phyloP scores from a whole-genome alignment of 2,797 vertebrate species.

The Alcedo atthis region DNA sequence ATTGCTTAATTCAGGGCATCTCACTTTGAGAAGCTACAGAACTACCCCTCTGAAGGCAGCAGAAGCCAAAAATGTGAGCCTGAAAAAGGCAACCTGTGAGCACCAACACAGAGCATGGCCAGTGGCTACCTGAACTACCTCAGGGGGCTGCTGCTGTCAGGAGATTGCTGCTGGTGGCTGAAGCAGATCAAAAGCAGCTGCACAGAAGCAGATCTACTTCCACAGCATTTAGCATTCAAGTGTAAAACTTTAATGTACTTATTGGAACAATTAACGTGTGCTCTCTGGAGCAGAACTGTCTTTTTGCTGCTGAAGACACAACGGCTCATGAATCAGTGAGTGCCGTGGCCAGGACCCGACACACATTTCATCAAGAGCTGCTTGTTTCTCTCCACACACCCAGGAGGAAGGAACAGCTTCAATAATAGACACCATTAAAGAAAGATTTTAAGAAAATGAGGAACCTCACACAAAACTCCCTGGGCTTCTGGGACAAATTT shows the following conservation, averaged over 20 bases:
- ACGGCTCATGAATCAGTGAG: not conserved
- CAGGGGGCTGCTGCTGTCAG: not conserved
- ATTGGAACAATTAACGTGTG: slow-evolving; percentile 22
- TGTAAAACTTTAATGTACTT: slow-evolving; percentile 6
- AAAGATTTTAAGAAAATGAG: not conserved
- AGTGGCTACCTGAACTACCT: not conserved
- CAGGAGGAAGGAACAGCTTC: not conserved
- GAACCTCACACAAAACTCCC: not conserved
- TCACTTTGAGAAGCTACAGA: not conserved
- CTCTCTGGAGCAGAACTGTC: not conserved
- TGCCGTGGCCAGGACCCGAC: not conserved
- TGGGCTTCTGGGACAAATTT: not conserved
- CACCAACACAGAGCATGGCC: not conserved
- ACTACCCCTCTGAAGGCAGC: not conserved
- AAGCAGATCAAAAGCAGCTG: not conserved
- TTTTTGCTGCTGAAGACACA: slow-evolving; percentile 3
- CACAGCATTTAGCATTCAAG: not conserved
- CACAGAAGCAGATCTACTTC: not conserved
- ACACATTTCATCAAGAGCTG: not conserved
- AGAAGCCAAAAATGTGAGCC: not conserved
- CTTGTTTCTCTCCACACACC: not conserved
- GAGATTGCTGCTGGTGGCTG: not conserved
- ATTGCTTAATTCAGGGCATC: not conserved
- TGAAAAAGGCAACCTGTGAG: not conserved
- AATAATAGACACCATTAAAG: not conserved